Base-by-base conservation (phyloP, 2,113 vertebrate species). In the Mohoua ochrocephala region DNA sequence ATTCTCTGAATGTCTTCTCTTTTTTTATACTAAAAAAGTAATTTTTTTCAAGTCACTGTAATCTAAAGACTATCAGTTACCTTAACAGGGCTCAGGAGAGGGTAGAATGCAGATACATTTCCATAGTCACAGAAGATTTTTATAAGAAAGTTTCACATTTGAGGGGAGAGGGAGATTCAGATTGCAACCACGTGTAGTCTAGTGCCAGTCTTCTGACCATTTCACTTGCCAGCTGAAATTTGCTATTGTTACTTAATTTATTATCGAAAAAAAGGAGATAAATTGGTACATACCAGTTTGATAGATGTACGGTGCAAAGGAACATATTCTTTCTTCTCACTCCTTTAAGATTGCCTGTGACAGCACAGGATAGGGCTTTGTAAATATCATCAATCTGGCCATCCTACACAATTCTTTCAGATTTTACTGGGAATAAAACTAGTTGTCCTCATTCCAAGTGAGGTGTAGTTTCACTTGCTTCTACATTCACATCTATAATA, bases 11-110 rank as follows among this genome's bases (percentile, higher is more conserved):
- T 70, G 74, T 85, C 63, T 91, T 77, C 41, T 75, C 27, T 26
- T 85, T 52, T 69, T 83, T 17, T 28, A 69, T 88, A 49, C 75
- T 79, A 69, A 81, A 90, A 85, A 93, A 84, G 74, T 71, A 80
- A 59, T 80, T 87, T 95, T 96, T 97, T 76, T 52, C 81, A 59
- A 65, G 70, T 81, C 88, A 81, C 67, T 91, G 74, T 94, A 89
- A 93, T 89, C 84, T 93, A 87, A 78, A 93, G 74, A 84, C 94
- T 94, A 93, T 94, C 94, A 91, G 93, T 96, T 91, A 93, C 47
- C 81, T 75, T 96, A 95, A 95, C 89, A 37, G 76, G 91, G 35
- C 70, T 91, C 64, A 44, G 75, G 83, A 81, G 84, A 91, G 42
- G 18, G 20, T 79, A 87, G 70, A 93, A 95, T 81, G 84, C 65